A percentile compares a stretch with the other conserved stretches of the same genome.
Evolutionary conservation across 2,113 vertebrate genomes (phyloP).

Genomic region (Zapornia atra): DNA sequence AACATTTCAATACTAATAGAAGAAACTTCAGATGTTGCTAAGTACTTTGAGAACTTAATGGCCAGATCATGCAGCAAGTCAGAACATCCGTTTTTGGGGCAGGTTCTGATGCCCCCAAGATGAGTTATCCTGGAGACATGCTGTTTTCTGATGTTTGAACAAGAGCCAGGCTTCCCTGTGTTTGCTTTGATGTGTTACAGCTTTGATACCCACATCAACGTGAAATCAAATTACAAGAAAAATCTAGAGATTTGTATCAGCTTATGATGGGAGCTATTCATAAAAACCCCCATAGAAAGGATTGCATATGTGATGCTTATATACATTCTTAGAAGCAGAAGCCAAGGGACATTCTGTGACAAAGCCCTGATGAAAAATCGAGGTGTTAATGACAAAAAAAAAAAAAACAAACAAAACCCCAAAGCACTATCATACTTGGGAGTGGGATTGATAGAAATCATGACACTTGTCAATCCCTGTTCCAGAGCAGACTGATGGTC

Average conservation of each 20-base stretch:
- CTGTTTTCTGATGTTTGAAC: background rate
- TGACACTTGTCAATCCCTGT: background rate
- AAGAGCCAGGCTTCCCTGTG: background rate
- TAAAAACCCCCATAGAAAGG: background rate
- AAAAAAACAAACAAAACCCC: no score
- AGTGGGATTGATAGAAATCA: background rate
- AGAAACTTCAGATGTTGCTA: background rate
- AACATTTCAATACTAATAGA: background rate
- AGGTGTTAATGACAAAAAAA: background rate
- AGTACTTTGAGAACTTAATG: background rate
- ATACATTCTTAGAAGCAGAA: background rate
- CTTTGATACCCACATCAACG: slow-evolving; percentile 25
- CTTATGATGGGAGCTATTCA: background rate
- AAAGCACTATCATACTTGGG: background rate
- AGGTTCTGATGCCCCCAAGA: background rate
- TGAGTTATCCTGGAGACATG: background rate
- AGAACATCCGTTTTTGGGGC: background rate
- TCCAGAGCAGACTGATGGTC: background rate
- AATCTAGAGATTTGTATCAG: background rate
- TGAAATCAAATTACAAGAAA: slow-evolving; percentile 28
- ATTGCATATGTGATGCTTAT: background rate
- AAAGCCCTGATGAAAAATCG: background rate
- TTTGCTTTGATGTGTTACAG: background rate
- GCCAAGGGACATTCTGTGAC: background rate
- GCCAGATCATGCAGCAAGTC: background rate